A percentile compares a stretch with the other conserved stretches of the same genome.
Evolutionary conservation across 2,888 invertebrate genomes (phyloP).

Genomic region (Parelbella ahira): DNA sequence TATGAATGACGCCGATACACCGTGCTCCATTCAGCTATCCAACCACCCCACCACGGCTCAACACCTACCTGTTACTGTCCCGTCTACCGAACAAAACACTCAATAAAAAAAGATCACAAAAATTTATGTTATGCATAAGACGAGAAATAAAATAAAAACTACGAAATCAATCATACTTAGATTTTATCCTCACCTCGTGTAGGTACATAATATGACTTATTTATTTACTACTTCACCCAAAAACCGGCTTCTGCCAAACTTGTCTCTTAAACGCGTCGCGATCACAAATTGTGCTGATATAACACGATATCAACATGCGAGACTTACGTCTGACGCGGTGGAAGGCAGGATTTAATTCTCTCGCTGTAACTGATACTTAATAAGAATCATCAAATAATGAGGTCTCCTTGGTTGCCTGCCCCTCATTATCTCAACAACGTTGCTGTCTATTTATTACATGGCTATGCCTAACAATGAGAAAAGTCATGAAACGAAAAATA

Average conservation of each 20-base stretch:
- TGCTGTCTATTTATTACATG: conserved; percentile 33
- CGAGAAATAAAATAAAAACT: conserved; percentile 4
- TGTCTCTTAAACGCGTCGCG: conserved; percentile 1
- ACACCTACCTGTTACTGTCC: no score
- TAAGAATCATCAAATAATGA: conserved; percentile 32
- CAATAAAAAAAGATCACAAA: no score
- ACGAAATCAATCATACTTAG: conserved; percentile 11
- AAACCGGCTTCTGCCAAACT: conserved; percentile 16
- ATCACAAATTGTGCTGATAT: conserved; percentile 7
- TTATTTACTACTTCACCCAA: conserved; percentile 5
- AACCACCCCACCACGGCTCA: conserved; percentile 34
- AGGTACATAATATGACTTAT: conserved; percentile 14
- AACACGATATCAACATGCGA: neutral
- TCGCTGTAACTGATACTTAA: conserved; percentile 28
- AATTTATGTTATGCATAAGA: conserved; percentile 1
- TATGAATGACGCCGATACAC: conserved; percentile 40
- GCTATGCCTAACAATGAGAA: conserved; percentile 33
- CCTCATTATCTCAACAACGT: conserved; percentile 30
- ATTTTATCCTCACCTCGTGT: conserved; percentile 1
- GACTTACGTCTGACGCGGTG: no score
- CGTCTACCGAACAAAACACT: no score
- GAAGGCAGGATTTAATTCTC: conserved; percentile 18
- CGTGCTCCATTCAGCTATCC: conserved; percentile 17
- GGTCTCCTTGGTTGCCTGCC: conserved; percentile 27
- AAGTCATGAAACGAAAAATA: conserved; percentile 32